Conservation (phyloP, 1,140 invertebrate species). For the Trichonephila inaurata region DNA sequence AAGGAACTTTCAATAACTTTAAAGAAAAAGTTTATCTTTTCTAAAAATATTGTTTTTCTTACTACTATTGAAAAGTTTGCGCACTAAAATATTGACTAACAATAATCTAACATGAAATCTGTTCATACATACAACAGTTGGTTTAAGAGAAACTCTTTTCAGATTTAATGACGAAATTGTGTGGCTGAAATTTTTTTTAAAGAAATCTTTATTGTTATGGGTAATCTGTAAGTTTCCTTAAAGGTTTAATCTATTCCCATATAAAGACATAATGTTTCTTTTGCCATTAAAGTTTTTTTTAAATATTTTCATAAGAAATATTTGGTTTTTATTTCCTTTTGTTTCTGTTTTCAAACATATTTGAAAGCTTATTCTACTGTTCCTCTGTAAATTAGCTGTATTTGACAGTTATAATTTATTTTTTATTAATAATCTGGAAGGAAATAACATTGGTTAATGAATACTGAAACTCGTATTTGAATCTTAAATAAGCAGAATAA, state of each 20-base stretch:
- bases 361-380: too few relatives aligned
- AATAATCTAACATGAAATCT: background rate
- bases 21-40: background rate
- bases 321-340: background rate
- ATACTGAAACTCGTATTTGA: too few relatives aligned
- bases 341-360: background rate
- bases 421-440: too few relatives aligned
- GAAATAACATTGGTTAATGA: too few relatives aligned
- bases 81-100: background rate
- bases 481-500: too few relatives aligned
- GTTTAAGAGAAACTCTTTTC: background rate
- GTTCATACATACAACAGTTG: background rate
- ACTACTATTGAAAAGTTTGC: background rate
- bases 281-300: background rate
- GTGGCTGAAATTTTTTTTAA: background rate
- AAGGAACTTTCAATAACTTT: background rate
- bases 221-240: background rate
- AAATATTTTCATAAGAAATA: background rate
- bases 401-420: too few relatives aligned
- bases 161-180: background rate
- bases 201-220: background rate
- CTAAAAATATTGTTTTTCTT: background rate
- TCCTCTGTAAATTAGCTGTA: too few relatives aligned
- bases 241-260: background rate
- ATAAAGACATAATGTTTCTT: background rate